Percentiles rank a stretch among this genome's conserved stretches.
Conservation (phyloP, 2,797 vertebrate species). For the Myoxocephalus aenaeus region DNA sequence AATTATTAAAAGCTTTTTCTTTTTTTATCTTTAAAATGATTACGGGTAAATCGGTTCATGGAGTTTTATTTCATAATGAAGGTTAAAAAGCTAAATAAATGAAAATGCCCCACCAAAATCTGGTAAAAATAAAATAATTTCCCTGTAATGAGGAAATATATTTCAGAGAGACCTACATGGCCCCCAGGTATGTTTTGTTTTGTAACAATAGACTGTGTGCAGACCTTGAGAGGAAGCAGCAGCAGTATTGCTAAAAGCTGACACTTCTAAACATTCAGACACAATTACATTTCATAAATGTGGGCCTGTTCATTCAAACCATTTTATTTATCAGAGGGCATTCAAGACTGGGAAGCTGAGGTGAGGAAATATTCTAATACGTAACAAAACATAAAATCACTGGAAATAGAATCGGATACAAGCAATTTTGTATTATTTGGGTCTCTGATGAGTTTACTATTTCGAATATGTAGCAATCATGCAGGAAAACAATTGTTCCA, state of each 20-base stretch:
- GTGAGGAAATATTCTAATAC: constrained; percentile 17
- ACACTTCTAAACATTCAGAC: constrained; percentile 42
- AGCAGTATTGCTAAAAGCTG: constrained; percentile 23
- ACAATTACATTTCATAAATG: constrained; percentile 65
- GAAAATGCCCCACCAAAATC: not conserved
- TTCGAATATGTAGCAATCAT: constrained; percentile 33
- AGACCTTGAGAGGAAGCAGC: constrained; percentile 32
- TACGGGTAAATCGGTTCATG: not conserved
- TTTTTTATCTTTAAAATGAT: not conserved
- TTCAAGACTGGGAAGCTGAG: constrained; percentile 5
- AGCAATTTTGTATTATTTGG: constrained; percentile 45
- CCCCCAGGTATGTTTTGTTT: constrained; percentile 40
- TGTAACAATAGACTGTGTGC: constrained; percentile 4
- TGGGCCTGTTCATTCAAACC: constrained; percentile 26
- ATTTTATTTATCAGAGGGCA: constrained; percentile 12
- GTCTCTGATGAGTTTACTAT: constrained; percentile 31
- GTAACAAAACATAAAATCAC: constrained; percentile 10
- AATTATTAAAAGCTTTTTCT: not conserved
- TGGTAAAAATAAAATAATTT: constrained; percentile 25
- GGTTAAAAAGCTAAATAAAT: not conserved
- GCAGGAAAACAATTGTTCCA: constrained; percentile 6
- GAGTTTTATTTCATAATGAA: constrained; percentile 12
- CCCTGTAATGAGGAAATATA: constrained; percentile 2
- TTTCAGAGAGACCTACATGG: constrained; percentile 22
- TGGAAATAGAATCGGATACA: constrained; percentile 35